Base-by-base conservation (phyloP, 2,797 vertebrate species). In the Diplodus puntazzo region DNA sequence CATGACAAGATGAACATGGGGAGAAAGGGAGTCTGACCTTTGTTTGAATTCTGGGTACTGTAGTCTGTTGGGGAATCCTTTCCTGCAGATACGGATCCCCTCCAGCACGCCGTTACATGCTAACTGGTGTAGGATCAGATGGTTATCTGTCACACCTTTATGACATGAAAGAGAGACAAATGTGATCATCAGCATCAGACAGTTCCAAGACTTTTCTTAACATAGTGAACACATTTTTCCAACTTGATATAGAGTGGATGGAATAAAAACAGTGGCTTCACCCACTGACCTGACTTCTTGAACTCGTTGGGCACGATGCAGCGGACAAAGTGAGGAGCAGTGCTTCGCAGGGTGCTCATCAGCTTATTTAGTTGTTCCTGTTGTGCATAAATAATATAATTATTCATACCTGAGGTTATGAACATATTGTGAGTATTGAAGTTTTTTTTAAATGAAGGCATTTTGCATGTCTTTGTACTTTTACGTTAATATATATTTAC, bases 321-420 rank as follows among this genome's bases (percentile, higher is more conserved):
- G 12, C 94, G 91, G 61, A 97, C 96, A 77, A 97, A 97, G 80
- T 97, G 97, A 70, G 96, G 95, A 25, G 96, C 95, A 23, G 96
- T 97, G 42, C 94, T 96, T 82, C 93, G 88, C 87, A 96, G 89
- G 66, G 95, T 96, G 66, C 95, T 96, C 96, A 97, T 97, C 82
- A 97, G 86, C 83, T 97, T 97, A 81, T 96, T 97, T 75, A 98
- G 89, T 74, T 97, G 96, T 92, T 97, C 96, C 96, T 97, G 87
- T 84, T 80, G 73, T 39, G 6, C 53, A 71, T 20, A 62, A 12
- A 62, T 11, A 64, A 48, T 23, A 42, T 34, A 53, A 16, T 14
- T 14, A 45, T 1, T 14, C 11, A 45, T 1, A 18, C 7, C 20
- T 20, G 57, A 57, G 55, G 16, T 48, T 45, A 17, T 69, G 61